Evolutionary conservation across 2,797 vertebrate species (phyloP).

Genomic region (Lerista edwardsae): DNA sequence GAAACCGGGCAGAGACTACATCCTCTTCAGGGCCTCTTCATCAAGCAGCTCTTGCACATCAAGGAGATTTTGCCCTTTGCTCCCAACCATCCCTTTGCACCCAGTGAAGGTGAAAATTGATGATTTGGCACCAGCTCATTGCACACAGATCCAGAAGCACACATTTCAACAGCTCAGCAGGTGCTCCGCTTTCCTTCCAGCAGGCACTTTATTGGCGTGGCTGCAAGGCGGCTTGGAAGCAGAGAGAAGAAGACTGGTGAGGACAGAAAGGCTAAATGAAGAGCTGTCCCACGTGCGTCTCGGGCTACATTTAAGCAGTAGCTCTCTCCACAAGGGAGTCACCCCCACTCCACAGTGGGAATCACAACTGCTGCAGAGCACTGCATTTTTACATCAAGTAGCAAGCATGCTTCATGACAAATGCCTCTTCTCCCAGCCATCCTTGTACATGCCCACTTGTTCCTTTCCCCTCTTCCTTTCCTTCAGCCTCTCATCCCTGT

Average conservation of each 20-base stretch:
- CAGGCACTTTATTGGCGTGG: not conserved
- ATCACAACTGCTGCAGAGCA: too few species aligned
- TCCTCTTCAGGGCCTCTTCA: not conserved
- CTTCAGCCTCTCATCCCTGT: not conserved
- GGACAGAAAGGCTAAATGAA: not conserved
- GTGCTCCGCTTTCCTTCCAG: not conserved
- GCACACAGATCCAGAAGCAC: not conserved
- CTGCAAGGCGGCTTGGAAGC: rapidly evolving
- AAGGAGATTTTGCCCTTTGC: not conserved
- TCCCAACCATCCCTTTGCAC: not conserved
- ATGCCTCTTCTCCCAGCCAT: too few species aligned
- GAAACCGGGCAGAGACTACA: not conserved
- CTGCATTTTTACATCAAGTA: too few species aligned
- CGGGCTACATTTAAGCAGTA: not conserved
- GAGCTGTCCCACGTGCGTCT: not conserved
- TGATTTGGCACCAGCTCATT: slow-evolving; percentile 21
- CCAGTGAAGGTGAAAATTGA: slow-evolving; percentile 28
- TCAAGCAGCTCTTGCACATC: not conserved
- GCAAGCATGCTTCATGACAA: too few species aligned
- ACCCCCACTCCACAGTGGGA: too few species aligned
- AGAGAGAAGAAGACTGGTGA: not conserved
- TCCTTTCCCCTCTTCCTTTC: not conserved
- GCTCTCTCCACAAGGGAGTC: too few species aligned
- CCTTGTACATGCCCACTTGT: too few species aligned
- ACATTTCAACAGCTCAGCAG: slow-evolving; percentile 28